These are phyloP conservation scores for Drosophila niveifrons DNA, from an alignment of 2,888 invertebrate genomes.

Conservation along the genomic window DNA sequence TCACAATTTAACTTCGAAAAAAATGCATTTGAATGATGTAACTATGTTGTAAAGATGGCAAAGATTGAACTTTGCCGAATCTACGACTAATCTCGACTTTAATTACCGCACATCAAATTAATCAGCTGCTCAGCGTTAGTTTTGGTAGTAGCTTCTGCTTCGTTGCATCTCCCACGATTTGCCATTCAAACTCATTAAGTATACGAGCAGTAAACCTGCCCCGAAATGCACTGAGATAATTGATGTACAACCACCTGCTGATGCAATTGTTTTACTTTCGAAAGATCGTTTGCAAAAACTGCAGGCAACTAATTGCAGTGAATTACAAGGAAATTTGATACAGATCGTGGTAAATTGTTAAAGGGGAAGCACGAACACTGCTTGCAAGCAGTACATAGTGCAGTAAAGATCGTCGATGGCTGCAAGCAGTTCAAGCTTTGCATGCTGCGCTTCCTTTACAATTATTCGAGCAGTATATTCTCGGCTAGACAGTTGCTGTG, in stretches of 20 bases:
- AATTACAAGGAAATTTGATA: conserved; percentile 1
- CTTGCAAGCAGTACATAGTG: not conserved
- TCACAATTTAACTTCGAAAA: not conserved
- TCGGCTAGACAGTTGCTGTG: not conserved
- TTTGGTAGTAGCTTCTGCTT: not conserved
- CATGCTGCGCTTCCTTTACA: not conserved
- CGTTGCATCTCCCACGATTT: not conserved
- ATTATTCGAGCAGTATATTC: too few species aligned
- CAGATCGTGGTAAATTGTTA: conserved; percentile 28
- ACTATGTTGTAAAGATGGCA: not conserved
- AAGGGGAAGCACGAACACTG: conserved; percentile 20
- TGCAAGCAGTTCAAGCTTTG: not conserved
- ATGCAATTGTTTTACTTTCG: conserved; percentile 4
- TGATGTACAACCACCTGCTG: conserved; percentile 1
- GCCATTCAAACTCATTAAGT: not conserved
- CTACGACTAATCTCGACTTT: not conserved
- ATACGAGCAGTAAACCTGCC: not conserved
- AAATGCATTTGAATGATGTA: not conserved
- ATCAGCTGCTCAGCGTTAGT: not conserved
- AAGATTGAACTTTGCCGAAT: not conserved
- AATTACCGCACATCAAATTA: not conserved
- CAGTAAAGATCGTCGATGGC: not conserved
- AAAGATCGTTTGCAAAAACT: not conserved
- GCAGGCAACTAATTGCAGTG: not conserved
- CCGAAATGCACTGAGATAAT: conserved; percentile 4